Evolutionary conservation across 1,140 invertebrate species (phyloP).

Genomic region (Trachelipus rathkii): DNA sequence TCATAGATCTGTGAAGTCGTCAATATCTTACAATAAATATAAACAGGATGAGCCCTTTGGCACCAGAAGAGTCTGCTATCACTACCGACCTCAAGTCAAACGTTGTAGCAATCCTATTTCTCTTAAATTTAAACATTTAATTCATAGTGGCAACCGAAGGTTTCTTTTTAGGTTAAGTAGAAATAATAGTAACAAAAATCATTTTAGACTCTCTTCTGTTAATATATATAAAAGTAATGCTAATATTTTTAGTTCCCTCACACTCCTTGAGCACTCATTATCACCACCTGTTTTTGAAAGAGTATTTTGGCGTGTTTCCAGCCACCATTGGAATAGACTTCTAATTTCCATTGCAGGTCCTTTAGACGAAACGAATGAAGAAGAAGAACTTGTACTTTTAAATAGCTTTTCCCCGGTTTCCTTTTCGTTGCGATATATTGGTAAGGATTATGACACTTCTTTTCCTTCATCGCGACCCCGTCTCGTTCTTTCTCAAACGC

Average conservation of each 20-base stretch:
- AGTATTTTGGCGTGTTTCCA: background rate
- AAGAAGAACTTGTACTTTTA: background rate
- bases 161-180: background rate
- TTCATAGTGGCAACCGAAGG: background rate
- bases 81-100: conserved; percentile 11
- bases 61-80: background rate
- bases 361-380: background rate
- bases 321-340: background rate
- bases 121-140: background rate
- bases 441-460: background rate
- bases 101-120: background rate
- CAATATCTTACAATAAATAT: background rate
- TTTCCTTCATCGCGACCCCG: background rate
- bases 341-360: background rate
- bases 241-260: background rate
- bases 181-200: background rate
- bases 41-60: background rate
- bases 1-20: too few species aligned
- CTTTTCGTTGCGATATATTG: background rate
- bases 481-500: background rate
- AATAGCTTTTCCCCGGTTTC: background rate
- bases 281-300: background rate
- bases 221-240: too few species aligned
- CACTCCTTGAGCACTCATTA: background rate
- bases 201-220: too few species aligned